Evolutionary conservation across 2,888 invertebrate species (phyloP).

Genomic region (Nomada lathburiana): DNA sequence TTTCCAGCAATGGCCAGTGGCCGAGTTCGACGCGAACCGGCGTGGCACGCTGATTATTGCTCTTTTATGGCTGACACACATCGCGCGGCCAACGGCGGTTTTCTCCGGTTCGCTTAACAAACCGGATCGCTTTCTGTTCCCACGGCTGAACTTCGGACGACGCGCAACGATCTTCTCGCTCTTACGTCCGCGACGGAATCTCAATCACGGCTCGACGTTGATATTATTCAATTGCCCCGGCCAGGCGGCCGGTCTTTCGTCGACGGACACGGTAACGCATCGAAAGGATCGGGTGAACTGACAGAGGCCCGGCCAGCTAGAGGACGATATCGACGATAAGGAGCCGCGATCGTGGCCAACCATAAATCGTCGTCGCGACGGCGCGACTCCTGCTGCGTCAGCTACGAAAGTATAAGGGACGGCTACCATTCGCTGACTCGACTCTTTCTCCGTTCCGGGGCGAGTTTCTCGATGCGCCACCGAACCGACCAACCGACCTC

Average conservation of each 20-base stretch:
- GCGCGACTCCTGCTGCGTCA: constrained; percentile 72
- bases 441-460: constrained; percentile 59
- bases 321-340: constrained; percentile 66
- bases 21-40: constrained; percentile 59
- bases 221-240: neutral
- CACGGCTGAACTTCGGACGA: constrained; percentile 39
- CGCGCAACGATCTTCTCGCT: neutral
- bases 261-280: constrained; percentile 4
- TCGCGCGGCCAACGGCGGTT: constrained; percentile 49
- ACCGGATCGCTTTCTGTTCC: constrained; percentile 54
- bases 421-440: constrained; percentile 57
- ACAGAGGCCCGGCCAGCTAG: constrained; percentile 30
- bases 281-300: constrained; percentile 13
- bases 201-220: neutral
- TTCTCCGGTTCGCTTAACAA: constrained; percentile 55
- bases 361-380: constrained; percentile 67
- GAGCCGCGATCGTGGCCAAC: constrained; percentile 55
- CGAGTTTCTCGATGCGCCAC: constrained; percentile 58
- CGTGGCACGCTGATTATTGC: constrained; percentile 67
- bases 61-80: constrained; percentile 70
- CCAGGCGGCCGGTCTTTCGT: neutral
- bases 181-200: neutral
- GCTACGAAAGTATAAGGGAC: constrained; percentile 66
- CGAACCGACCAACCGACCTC: constrained; percentile 17
- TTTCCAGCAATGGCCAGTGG: constrained; percentile 72